A percentile compares a stretch with the other conserved stretches of the same genome.
phyloP scores from a whole-genome alignment of 2,113 vertebrate species.

The Loxodonta africana region DNA sequence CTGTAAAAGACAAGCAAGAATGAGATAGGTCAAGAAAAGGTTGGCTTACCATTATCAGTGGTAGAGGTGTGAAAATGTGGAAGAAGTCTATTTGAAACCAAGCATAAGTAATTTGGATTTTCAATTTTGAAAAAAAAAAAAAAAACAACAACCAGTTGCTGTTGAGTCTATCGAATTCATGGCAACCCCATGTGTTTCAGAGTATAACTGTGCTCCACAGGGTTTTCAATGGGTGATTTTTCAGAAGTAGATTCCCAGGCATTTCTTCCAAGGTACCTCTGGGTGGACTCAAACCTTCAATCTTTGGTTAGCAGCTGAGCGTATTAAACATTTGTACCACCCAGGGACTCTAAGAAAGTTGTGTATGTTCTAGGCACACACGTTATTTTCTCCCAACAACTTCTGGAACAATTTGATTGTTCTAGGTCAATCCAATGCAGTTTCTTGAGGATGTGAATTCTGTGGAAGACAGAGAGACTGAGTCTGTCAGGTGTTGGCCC shows the following conservation, averaged over 20 bases:
- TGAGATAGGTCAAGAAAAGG: neutral
- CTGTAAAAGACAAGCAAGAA: neutral
- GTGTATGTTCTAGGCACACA: neutral
- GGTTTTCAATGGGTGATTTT: neutral
- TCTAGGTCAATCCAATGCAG: neutral
- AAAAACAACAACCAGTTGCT: neutral
- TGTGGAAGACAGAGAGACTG: neutral
- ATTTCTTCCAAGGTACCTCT: neutral
- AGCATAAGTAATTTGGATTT: constrained; percentile 15
- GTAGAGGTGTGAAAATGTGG: neutral
- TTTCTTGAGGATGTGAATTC: neutral
- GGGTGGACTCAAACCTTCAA: neutral
- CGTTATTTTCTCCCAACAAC: neutral
- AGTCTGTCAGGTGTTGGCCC: neutral
- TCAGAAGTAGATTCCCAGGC: neutral
- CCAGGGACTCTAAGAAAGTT: neutral
- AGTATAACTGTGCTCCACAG: neutral
- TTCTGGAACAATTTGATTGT: neutral
- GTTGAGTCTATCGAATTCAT: neutral
- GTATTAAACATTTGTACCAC: neutral
- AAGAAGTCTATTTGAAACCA: neutral
- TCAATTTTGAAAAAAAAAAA: neutral
- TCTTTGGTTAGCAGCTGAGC: neutral
- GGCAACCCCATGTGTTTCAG: neutral
- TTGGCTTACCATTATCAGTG: no score